These are phyloP conservation scores for Psammodynastes pulverulentus DNA, from an alignment of 2,113 vertebrate genomes.

Conservation along the genomic window DNA sequence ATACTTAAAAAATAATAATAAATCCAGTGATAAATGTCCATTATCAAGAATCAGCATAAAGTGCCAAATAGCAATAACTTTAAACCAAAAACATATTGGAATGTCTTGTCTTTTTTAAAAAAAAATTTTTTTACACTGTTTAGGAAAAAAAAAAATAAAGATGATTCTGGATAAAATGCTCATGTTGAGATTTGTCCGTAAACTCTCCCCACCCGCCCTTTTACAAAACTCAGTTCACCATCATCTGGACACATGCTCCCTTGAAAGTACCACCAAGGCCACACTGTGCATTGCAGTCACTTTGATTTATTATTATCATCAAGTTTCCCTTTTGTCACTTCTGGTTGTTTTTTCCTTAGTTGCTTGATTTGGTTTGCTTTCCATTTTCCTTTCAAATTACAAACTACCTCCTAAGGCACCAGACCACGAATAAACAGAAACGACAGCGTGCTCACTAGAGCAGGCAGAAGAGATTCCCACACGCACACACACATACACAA, in stretches of 20 bases:
- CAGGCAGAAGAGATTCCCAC: background rate
- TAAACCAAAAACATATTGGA: conserved; percentile 79
- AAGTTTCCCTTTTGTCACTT: conserved; percentile 8
- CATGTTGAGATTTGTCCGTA: conserved; percentile 50
- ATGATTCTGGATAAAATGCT: conserved; percentile 37
- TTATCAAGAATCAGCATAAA: conserved; percentile 96
- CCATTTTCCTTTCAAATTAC: conserved; percentile 45
- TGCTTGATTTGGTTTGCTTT: conserved; percentile 3
- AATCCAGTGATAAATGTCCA: conserved; percentile 99
- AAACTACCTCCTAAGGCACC: conserved; percentile 46
- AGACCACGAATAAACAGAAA: conserved; percentile 37
- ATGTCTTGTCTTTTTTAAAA: conserved; percentile 63
- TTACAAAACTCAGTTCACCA: background rate
- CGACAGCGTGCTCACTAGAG: background rate
- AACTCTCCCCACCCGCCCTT: conserved; percentile 2
- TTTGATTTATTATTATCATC: conserved; percentile 39
- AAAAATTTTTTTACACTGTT: conserved; percentile 49
- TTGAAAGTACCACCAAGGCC: conserved; percentile 52
- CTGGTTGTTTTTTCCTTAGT: background rate
- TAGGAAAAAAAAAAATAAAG: conserved; percentile 58
- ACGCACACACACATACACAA: too few species aligned
- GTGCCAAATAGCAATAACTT: conserved; percentile 94
- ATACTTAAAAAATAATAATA: conserved; percentile 79
- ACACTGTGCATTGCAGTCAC: conserved; percentile 38
- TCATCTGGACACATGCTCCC: conserved; percentile 21